Evolutionary conservation across 2,888 invertebrate species (phyloP).

Genomic region (Drosophila kuntzei): DNA sequence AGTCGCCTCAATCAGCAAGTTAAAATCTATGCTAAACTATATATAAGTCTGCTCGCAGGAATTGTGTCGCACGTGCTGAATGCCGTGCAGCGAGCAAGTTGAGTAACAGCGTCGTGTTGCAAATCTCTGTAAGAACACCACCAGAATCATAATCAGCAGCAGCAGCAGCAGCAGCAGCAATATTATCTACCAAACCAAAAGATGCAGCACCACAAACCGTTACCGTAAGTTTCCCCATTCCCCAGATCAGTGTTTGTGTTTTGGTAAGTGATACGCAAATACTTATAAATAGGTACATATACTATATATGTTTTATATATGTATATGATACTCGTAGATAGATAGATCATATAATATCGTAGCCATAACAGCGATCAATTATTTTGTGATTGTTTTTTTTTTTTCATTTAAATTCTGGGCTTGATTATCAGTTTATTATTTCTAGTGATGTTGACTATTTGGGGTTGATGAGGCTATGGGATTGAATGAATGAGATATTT

Average conservation of each 20-base stretch:
- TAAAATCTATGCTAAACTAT: constrained; percentile 87
- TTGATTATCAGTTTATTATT: constrained; percentile 10
- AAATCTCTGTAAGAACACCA: constrained; percentile 88
- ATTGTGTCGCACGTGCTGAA: constrained; percentile 91
- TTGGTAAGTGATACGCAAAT: background rate
- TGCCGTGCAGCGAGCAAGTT: constrained; percentile 91
- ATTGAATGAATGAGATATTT: constrained; percentile 7
- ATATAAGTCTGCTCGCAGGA: constrained; percentile 94
- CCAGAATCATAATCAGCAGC: constrained; percentile 59
- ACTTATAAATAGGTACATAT: constrained; percentile 2
- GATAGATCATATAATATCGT: background rate
- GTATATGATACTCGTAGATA: background rate
- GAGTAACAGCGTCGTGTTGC: constrained; percentile 92
- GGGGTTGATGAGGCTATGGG: background rate
- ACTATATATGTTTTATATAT: too few species aligned
- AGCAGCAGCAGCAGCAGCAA: constrained; percentile 44
- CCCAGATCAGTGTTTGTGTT: background rate
- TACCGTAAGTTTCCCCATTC: background rate
- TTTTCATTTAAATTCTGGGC: constrained; percentile 12
- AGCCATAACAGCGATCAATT: constrained; percentile 2
- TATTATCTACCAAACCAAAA: constrained; percentile 26
- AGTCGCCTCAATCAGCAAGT: constrained; percentile 42
- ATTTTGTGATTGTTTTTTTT: background rate
- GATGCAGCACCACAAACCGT: background rate
- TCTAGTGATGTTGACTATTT: constrained; percentile 9